Evolutionary conservation across 2,888 invertebrate genomes (phyloP).

Genomic region (Epinotia brunnichana): DNA sequence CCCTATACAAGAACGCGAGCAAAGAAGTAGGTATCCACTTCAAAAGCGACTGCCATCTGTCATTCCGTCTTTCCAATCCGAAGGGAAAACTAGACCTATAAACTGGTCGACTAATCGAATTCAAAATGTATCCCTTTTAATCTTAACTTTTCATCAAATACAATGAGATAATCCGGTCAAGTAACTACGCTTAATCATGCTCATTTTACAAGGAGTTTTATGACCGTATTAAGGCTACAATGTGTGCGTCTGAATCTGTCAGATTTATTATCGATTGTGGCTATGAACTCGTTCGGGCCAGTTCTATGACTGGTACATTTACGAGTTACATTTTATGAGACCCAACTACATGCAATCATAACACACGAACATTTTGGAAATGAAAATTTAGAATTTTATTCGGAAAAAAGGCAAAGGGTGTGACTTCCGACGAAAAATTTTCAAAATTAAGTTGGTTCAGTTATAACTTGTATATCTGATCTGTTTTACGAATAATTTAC

Average conservation of each 20-base stretch:
- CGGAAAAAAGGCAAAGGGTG: no score
- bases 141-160: not conserved
- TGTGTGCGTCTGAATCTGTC: not conserved
- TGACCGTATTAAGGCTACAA: constrained; percentile 8
- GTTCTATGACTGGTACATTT: constrained; percentile 13
- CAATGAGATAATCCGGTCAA: not conserved
- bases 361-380: not conserved
- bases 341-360: not conserved
- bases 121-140: not conserved
- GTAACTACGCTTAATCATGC: not conserved
- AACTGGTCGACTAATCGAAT: not conserved
- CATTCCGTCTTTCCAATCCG: no score
- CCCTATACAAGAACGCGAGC: no score
- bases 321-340: constrained; percentile 1
- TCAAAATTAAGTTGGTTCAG: no score
- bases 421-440: no score
- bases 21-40: no score
- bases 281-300: constrained; percentile 5
- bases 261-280: constrained; percentile 23
- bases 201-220: not conserved
- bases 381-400: not conserved
- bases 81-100: no score
- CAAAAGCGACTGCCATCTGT: no score
- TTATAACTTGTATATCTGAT: no score
- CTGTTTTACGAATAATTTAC: no score